Base-by-base conservation (phyloP, 2,888 invertebrate genomes). In the Lasioglossum lativentre region DNA sequence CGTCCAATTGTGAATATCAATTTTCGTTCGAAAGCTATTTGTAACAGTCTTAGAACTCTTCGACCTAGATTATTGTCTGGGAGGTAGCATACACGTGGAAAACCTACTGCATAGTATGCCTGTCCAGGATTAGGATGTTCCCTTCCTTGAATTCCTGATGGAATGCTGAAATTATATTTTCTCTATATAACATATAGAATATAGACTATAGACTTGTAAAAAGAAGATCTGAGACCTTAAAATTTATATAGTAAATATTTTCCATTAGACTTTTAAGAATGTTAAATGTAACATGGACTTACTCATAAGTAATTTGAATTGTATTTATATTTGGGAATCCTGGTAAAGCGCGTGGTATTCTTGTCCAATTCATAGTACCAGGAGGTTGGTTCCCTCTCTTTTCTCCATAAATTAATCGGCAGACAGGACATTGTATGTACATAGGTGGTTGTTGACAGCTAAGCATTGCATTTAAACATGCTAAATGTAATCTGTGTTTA, bases 71-170 rank as follows among this genome's bases (percentile, higher is more conserved):
- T 97, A 90, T 97, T 97, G 94, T 98, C 98, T 0, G 99, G 99
- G 89, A 99, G 96, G 95, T 97, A 98, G 95, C 97, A 97, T 92
- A 97, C 97, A 19, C 97, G 96, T 38, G 98, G 98, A 95, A 98
- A 98, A 30, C 98, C 98, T 59, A 98, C 98, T 4, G 98, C 98
- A 95, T 98, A 98, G 95, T 97, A 98, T n/a, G 98, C 97, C 88
- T 97, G 96, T 30, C 98, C 98, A 1, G 98, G 98, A 95, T 96
- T 96, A 63, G 98, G 98, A 95, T 98, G 98, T 89, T 97, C 97
- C 56, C 96, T 95, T 38, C 97, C 97, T 96, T 99, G 99, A 88
- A 97, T 96, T 0, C 98, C 98, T 71, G 98, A 97, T 86, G 97
- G 97, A 95, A 99, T 98, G 93, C 98, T 98, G 92, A 85, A 88